phyloP scores from a whole-genome alignment of 2,797 vertebrate genomes.

The Dendrocincla tyrannina region DNA sequence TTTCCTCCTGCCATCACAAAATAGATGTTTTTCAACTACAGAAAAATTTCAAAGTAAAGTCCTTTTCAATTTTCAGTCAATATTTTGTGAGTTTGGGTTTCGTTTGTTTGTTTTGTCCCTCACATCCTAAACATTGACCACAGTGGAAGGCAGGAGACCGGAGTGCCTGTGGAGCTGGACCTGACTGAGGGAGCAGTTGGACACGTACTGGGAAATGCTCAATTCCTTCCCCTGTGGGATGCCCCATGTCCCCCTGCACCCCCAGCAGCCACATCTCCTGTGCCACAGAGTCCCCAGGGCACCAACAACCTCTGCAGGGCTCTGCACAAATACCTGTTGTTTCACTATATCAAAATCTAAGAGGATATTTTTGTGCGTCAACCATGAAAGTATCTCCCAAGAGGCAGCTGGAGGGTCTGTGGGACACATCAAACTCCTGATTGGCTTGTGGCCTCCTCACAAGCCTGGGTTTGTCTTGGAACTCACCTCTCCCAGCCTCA shows the following conservation, averaged over 20 bases:
- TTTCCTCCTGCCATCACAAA: neutral
- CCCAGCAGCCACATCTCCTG: neutral
- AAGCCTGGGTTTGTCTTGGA: rapidly evolving
- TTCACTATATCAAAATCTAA: neutral
- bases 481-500: neutral
- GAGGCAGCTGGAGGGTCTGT: neutral
- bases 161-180: rapidly evolving
- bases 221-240: neutral
- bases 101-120: neutral
- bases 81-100: neutral
- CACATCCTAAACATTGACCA: rapidly evolving
- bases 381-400: neutral
- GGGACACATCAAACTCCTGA: neutral
- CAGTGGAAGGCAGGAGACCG: rapidly evolving
- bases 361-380: neutral
- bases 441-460: neutral
- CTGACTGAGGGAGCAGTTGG: neutral
- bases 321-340: neutral
- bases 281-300: neutral
- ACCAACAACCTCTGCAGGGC: neutral
- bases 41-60: neutral
- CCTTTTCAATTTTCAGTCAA: neutral
- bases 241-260: neutral
- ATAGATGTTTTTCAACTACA: neutral
- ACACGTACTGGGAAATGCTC: rapidly evolving